Conservation (phyloP, 2,888 invertebrate species). For the Pollenia griseotomentosa region DNA sequence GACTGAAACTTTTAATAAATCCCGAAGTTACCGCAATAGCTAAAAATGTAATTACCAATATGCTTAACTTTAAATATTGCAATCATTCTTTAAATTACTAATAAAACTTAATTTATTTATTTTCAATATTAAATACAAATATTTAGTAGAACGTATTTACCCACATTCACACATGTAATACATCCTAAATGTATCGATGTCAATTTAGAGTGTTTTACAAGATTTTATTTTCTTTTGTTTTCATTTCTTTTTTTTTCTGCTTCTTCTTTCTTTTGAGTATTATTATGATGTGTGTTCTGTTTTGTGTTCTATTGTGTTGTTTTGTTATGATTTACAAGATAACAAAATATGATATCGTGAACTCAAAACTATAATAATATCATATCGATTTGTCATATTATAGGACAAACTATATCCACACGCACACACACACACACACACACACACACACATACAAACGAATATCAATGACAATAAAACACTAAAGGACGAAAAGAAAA, state of each 20-base stretch:
- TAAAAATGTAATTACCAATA: too few relatives aligned
- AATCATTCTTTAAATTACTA: too few relatives aligned
- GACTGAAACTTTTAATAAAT: too few relatives aligned
- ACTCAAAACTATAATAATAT: constrained; percentile 63
- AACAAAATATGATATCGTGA: constrained; percentile 52
- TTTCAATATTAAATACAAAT: too few relatives aligned
- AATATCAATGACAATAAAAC: constrained; percentile 9
- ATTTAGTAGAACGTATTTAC: too few relatives aligned
- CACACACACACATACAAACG: too few relatives aligned
- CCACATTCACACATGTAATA: neutral
- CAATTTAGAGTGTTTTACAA: constrained; percentile 59
- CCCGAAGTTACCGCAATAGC: too few relatives aligned
- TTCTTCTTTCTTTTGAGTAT: neutral
- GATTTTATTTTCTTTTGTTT: constrained; percentile 46
- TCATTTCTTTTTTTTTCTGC: constrained; percentile 19
- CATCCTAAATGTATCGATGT: constrained; percentile 45
- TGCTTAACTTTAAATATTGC: too few relatives aligned
- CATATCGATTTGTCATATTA: constrained; percentile 71
- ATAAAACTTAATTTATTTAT: too few relatives aligned
- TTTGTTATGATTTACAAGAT: constrained; percentile 45
- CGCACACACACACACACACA: neutral
- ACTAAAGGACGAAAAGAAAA: neutral
- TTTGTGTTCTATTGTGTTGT: constrained; percentile 29
- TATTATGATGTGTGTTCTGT: constrained; percentile 1
- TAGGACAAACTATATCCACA: constrained; percentile 20